A percentile compares a stretch with the other conserved stretches of the same genome.
Evolutionary conservation across 2,888 invertebrate genomes (phyloP).

Genomic region (Callyntrura sp.): DNA sequence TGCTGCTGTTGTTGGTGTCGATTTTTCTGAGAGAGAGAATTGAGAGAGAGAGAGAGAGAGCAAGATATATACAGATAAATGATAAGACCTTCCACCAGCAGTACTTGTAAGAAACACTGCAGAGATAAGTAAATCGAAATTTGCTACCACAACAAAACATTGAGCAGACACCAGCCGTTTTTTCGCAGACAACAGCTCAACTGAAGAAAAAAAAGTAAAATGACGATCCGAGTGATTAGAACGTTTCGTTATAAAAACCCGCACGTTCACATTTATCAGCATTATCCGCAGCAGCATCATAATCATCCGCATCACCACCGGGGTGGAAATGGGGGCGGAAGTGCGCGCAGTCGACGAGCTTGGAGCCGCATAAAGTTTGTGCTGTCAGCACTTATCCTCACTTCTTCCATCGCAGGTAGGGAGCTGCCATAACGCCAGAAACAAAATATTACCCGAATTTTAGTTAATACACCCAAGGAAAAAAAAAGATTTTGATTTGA

Average conservation of each 20-base stretch:
- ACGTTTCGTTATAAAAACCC: conserved; percentile 47
- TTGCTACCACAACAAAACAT: neutral
- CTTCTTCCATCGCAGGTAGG: conserved; percentile 61
- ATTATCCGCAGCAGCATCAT: conserved; percentile 30
- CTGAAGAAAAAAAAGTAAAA: neutral
- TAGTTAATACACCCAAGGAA: no score
- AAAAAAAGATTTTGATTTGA: no score
- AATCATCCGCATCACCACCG: neutral
- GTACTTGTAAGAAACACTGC: neutral
- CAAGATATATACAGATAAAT: no score
- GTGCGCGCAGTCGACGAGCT: conserved; percentile 48
- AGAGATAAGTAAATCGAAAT: neutral
- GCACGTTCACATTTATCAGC: neutral
- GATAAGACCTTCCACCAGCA: neutral
- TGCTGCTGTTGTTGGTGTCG: no score
- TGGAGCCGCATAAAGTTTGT: conserved; percentile 73
- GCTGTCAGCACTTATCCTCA: conserved; percentile 63
- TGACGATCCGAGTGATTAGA: conserved; percentile 57
- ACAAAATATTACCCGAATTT: no score
- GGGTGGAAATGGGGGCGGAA: conserved; percentile 5
- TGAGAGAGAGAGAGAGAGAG: no score
- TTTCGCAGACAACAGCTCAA: neutral
- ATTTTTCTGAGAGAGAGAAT: no score
- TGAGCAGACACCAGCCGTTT: neutral
- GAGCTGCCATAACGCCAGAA: no score